phyloP scores from a whole-genome alignment of 2,113 vertebrate species.

The Carlito syrichta region DNA sequence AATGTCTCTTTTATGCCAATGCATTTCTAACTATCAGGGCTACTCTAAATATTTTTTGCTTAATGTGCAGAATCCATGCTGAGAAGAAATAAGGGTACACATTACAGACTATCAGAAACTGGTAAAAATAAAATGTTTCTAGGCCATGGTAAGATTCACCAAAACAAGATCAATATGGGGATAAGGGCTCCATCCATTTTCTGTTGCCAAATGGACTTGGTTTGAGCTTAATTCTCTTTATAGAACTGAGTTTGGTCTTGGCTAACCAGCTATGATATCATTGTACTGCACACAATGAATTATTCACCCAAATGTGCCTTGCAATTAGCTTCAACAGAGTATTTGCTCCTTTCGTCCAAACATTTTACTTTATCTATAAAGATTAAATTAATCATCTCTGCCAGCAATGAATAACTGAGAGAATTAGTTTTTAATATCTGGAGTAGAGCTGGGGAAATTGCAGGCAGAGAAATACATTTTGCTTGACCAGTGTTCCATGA shows the following conservation, averaged over 20 bases:
- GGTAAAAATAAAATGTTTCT: background rate
- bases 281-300: constrained; percentile 60
- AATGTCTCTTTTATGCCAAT: background rate
- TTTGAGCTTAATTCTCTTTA: constrained; percentile 63
- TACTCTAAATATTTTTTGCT: background rate
- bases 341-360: constrained; percentile 65
- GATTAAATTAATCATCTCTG: constrained; percentile 72
- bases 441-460: constrained; percentile 45
- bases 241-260: constrained; percentile 59
- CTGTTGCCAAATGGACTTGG: constrained; percentile 20
- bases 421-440: constrained; percentile 65
- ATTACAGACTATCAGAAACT: background rate
- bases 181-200: constrained; percentile 16
- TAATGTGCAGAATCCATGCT: background rate
- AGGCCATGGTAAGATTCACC: background rate
- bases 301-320: constrained; percentile 64
- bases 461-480: constrained; percentile 45
- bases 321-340: constrained; percentile 58
- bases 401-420: constrained; percentile 64
- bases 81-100: background rate
- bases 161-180: background rate
- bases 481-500: constrained; percentile 30
- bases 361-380: constrained; percentile 69
- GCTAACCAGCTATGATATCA: constrained; percentile 67
- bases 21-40: background rate